Base-by-base conservation (phyloP, 2,113 vertebrate genomes). In the Aegithalos caudatus region DNA sequence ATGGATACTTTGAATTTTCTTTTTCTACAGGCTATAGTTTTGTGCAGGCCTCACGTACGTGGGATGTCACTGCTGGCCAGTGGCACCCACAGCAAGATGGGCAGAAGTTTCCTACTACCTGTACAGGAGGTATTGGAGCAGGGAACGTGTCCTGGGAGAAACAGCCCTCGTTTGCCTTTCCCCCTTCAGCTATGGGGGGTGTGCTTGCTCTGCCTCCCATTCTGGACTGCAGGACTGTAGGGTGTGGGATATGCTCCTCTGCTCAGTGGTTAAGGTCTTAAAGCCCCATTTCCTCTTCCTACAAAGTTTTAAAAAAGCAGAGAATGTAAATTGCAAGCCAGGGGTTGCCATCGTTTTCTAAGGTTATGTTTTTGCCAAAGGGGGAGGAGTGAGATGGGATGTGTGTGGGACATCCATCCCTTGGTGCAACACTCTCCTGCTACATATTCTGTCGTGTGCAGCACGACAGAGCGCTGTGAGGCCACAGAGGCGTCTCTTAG, bases 11-110 rank as follows among this genome's bases (percentile, higher is more conserved):
- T 7, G 37, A 19, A 5, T 25, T 27, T 20, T 35, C 50, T 80
- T 62, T 51, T 44, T 54, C 57, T 53, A 3, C 2, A 21, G 27
- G 33, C 76, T 6, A 7, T 62, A 33, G 33, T 65, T 57, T 62
- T 54, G 37, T 60, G 29, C 10, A 35, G 13, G 12, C 40, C 57
- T 76, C 29, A 5, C 0, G 0, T 15, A 1, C 1, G 0, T 15
- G 54, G 22, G 27, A 12, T 21, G 11, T 44, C 19, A 2, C 1
- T 0, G 3, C 64, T 38, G 58, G 38, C 61, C 35, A 5, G 11
- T 18, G 44, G 42, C 35, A 71, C 12, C 14, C 8, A 13, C 1
- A 0, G 29, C 1, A 4, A 78, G 3, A 9, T 45, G 33, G 48
- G 57, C 35, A 74, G 40, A 47, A 80, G 40, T 45, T 29, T 9